Conservation (phyloP, 1,140 invertebrate species). For the Scaptodrosophila lebanonensis region DNA sequence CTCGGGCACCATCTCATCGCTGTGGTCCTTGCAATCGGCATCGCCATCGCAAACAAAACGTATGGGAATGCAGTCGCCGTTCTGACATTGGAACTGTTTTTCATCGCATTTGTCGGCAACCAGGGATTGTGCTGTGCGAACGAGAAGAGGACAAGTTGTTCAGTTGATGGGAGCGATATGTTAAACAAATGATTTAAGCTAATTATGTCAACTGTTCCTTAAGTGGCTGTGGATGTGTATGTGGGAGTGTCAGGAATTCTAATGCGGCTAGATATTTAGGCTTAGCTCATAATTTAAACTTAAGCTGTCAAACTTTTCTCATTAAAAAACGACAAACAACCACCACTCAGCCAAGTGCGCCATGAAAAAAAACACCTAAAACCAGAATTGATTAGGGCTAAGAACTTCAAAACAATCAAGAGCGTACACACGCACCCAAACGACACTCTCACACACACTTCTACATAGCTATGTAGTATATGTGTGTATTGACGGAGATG, state of each 20-base stretch:
- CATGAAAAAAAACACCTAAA: slow-evolving; percentile 27
- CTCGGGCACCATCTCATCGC: slow-evolving; percentile 84
- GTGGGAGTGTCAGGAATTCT: no score
- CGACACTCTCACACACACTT: not conserved
- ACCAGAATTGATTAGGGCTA: slow-evolving; percentile 72
- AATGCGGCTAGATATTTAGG: no score
- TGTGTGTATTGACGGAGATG: slow-evolving; percentile 21
- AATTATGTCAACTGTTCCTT: slow-evolving; percentile 41
- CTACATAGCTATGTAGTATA: not conserved
- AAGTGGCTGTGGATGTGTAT: slow-evolving; percentile 3
- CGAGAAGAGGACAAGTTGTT: slow-evolving; percentile 20
- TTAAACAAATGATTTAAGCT: slow-evolving; percentile 62
- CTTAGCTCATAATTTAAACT: slow-evolving; percentile 12
- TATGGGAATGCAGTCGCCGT: slow-evolving; percentile 89
- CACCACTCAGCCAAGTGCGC: slow-evolving; percentile 1
- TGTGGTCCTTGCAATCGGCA: slow-evolving; percentile 87
- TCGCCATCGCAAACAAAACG: slow-evolving; percentile 88
- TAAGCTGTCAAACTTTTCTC: slow-evolving; percentile 62
- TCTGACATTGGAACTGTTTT: slow-evolving; percentile 86
- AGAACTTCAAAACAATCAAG: slow-evolving; percentile 69
- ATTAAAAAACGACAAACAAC: slow-evolving; percentile 48
- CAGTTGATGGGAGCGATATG: slow-evolving; percentile 22
- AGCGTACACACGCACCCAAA: slow-evolving; percentile 29
- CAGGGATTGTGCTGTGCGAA: slow-evolving; percentile 61
- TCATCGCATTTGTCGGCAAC: slow-evolving; percentile 80